Evolutionary conservation across 2,888 invertebrate species (phyloP), one percentile per base, ranked within the genome.

Genomic region (Carcina quercana): DNA sequence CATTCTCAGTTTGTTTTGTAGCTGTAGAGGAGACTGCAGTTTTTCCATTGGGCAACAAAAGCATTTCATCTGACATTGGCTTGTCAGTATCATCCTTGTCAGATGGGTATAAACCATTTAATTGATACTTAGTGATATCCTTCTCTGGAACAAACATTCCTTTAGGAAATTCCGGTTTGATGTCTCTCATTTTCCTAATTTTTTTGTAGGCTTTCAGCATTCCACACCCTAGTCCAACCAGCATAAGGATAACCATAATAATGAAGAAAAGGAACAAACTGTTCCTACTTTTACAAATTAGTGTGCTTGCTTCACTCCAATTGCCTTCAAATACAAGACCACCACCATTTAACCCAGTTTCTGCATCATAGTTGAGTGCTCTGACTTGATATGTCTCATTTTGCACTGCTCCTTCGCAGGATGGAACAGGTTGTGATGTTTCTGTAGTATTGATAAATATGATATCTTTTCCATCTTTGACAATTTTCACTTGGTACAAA

Each of bases 121-220:
- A 79, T 11, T 72, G 54, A 43, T 73, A 78, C 46, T 84, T 84
- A 3, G 68, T 60, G 38, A 65, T 60, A 42, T 82, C 84, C 47
- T 84, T 83, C 45, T 80, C 75, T 15, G 75, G 75, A 37, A 76
- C 64, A 31, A 68, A 86, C 35, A 91, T 63, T 3, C 91, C 91
- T 28, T 87, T 87, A 13, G 91, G 91, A 39, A 91, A 63, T 46
- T 88, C 88, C 8, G 89, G 87, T 53, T 88, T 87, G 13, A 91
- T 88, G 46, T 90, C 87, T 52, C 86, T 85, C 89, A 91, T 91
- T 47, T 82, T 86, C 51, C 86, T 86, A 49, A 86, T 88, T 39
- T 84, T 86, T 35, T 80, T 73, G 69, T 88, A 89, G 14, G 86
- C 53, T 56, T 89, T 89, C 43, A 62, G 71, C 4, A 67, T 65